phyloP scores from a whole-genome alignment of 2,113 vertebrate species.

The Anarrhichthys ocellatus region DNA sequence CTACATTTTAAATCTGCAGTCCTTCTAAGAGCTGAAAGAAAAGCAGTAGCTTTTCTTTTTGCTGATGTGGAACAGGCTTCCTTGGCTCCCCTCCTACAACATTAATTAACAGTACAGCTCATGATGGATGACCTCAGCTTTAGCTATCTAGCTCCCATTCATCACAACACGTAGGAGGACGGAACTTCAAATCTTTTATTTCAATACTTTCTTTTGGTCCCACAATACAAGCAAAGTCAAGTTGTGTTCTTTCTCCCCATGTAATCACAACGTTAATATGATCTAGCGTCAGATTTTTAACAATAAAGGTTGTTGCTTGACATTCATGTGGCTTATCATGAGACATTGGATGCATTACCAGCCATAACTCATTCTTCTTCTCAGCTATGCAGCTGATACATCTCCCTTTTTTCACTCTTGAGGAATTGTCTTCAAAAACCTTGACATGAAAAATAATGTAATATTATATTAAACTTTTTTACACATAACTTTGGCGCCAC shows the following conservation, averaged over 20 bases:
- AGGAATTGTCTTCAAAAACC: constrained; percentile 36
- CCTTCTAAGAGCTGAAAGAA: constrained; percentile 38
- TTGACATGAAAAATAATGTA: constrained; percentile 27
- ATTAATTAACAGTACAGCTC: constrained; percentile 82
- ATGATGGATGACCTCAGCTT: constrained; percentile 82
- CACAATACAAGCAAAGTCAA: constrained; percentile 37
- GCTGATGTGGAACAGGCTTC: constrained; percentile 78
- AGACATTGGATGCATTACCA: constrained; percentile 60
- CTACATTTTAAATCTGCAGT: constrained; percentile 34
- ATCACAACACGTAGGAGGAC: constrained; percentile 75
- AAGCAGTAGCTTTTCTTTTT: constrained; percentile 65
- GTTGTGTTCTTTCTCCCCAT: background rate
- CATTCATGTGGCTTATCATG: constrained; percentile 30
- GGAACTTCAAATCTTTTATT: constrained; percentile 67
- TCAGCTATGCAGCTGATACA: constrained; percentile 6
- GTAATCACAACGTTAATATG: constrained; percentile 59
- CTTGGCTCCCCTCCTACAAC: constrained; percentile 80
- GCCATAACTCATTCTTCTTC: constrained; percentile 61
- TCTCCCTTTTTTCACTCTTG: constrained; percentile 4
- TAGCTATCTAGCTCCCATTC: constrained; percentile 77
- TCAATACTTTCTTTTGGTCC: constrained; percentile 41
- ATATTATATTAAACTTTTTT: constrained; percentile 5
- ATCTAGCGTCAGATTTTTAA: constrained; percentile 46
- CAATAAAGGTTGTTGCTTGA: constrained; percentile 38
- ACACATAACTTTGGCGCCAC: background rate